Conservation (phyloP, 2,113 vertebrate species). For the Callaeas wilsoni region DNA sequence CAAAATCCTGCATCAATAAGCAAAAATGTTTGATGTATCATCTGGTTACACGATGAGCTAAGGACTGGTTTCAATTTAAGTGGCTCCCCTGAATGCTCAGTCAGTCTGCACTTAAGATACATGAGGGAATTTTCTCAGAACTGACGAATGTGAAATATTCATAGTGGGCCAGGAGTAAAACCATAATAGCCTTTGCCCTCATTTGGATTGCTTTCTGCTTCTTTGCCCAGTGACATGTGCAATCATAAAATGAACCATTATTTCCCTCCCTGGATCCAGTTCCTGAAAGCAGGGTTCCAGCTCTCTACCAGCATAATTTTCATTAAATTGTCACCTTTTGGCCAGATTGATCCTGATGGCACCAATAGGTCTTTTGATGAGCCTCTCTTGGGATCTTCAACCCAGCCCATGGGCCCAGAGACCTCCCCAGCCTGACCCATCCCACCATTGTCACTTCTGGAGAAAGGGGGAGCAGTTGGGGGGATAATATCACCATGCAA, state of each 20-base stretch:
- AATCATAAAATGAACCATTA: neutral
- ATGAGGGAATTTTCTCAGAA: neutral
- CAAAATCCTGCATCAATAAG: slow-evolving; percentile 16
- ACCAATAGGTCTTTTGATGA: neutral
- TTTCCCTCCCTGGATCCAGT: neutral
- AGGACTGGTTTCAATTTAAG: slow-evolving; percentile 21
- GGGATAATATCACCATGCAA: no score
- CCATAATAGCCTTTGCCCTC: neutral
- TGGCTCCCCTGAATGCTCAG: neutral
- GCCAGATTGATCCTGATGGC: no score
- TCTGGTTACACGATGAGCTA: neutral
- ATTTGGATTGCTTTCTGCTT: neutral
- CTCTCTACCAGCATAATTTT: neutral
- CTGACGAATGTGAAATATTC: neutral
- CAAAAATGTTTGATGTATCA: neutral
- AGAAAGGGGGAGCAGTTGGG: fast-evolving
- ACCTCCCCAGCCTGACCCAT: neutral
- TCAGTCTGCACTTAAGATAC: neutral
- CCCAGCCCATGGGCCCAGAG: fast-evolving
- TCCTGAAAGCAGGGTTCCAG: neutral
- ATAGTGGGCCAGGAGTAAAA: neutral
- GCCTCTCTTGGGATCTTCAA: neutral
- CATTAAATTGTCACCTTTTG: neutral
- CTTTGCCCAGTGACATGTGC: neutral
- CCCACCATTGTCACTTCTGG: neutral